Evolutionary conservation across 23 tunicate species (phyloP), one percentile per base, ranked within the genome.

Genomic region (Pegea sp.): DNA sequence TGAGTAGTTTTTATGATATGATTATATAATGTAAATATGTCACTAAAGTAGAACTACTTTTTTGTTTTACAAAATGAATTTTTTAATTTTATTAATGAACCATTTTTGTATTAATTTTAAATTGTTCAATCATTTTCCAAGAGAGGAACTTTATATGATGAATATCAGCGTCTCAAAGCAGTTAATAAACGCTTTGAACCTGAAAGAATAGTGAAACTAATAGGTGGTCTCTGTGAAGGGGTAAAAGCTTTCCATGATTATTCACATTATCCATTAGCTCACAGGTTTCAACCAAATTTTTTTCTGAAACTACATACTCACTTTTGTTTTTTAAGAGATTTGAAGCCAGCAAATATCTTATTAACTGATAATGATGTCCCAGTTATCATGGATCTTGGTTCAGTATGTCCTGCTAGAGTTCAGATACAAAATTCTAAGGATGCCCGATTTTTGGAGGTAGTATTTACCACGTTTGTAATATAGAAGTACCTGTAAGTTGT

Each of bases 291-390:
- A 8, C 51, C 6, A 11, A 7, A 18, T 11, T 27, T 51, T 33
- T 21, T 59, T 42, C 16, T 16, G 16, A 7, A 8, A 50, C 6
- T 50, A 50, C 20, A 50, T n/a, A 8, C 55, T n/a, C 19, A 22
- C 25, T 13, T 46, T 61, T 2, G 4, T 5, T 16, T 24, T 29
- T 34, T 33, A 22, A 76, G 98, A 44, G 98, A 89, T 54, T 29
- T 89, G 29, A 89, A 89, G 49, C 98, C 98, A 22, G 98, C 84
- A 28, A 89, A 89, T 66, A 63, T 89, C 2, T 64, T 89, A 1
- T 29, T 89, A 38, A 52, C 90, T 6, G 66, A 89, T 52, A 77
- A 71, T 5, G 75, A 76, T 31, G 56, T 38, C n/a, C 91, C 98
- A 0, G 69, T 89, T 22, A 4, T 89, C 5, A 76, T 77, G 81